phyloP scores from a whole-genome alignment of 30 jellyfish, hydroid and myxozoan genomes.

The Clytia hemisphaerica region DNA sequence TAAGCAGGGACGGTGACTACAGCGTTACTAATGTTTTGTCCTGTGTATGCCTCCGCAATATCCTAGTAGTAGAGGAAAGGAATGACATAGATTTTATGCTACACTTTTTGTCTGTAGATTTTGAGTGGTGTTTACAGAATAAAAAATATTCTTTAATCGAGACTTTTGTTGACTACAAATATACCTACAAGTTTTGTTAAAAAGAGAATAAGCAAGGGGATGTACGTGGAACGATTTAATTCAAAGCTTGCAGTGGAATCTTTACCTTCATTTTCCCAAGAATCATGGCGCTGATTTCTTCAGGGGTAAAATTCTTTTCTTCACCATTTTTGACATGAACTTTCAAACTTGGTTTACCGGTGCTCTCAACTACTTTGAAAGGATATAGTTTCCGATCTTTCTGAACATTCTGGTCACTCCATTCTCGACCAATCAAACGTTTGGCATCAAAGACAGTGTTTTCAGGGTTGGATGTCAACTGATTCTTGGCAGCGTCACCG shows the following conservation, averaged over 20 bases:
- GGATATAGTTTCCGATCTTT: constrained; percentile 92
- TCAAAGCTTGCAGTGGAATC: too few relatives aligned
- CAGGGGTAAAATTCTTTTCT: constrained; percentile 89
- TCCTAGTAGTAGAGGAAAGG: too few relatives aligned
- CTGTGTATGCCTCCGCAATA: constrained; percentile 96
- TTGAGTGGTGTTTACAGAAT: too few relatives aligned
- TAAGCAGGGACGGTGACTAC: constrained; percentile 99
- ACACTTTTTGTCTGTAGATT: too few relatives aligned
- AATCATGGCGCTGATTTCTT: constrained; percentile 99
- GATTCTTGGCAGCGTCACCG: constrained; percentile 99
- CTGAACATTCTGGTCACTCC: constrained; percentile 93
- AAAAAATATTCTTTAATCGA: not conserved
- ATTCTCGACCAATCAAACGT: constrained; percentile 92
- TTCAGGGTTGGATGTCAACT: constrained; percentile 98
- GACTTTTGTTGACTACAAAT: not conserved
- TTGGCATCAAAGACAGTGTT: constrained; percentile 97
- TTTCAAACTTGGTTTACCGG: constrained; percentile 81
- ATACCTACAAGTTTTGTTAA: not conserved
- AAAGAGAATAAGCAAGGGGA: too few relatives aligned
- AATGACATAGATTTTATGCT: too few relatives aligned
- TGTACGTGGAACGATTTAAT: too few relatives aligned
- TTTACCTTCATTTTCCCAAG: constrained; percentile 89
- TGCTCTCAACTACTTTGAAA: constrained; percentile 80
- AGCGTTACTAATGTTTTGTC: constrained; percentile 97
- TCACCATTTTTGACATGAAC: constrained; percentile 88